Base-by-base conservation (phyloP, 1,140 invertebrate species). In the Zaprionus inermis region DNA sequence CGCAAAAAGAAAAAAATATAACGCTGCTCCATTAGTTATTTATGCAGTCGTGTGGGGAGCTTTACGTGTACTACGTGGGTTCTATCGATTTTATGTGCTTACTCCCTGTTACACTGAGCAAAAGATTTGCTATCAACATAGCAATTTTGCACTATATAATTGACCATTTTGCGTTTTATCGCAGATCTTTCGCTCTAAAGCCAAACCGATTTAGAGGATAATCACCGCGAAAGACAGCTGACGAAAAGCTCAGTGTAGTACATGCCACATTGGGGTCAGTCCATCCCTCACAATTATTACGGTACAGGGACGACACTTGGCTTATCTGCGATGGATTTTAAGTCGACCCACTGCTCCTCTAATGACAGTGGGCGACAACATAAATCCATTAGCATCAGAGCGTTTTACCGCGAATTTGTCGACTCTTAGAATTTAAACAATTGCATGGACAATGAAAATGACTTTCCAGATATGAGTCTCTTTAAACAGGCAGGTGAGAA, bases 361-460 rank as follows among this genome's bases (percentile, higher is more conserved):
- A 71, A 72, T 61, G 56, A 61, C 69, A n/a, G n/a, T 46, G 64
- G 56, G 38, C 3, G 5, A 76, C 73, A 76, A 76, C 69, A 76
- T 76, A 76, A 76, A 72, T 72, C 73, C 73, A 76, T 76, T 76
- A 76, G 60, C 55, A 72, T 32, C 60, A 60, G 68, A 56, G 56
- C 73, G 60, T 60, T 72, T 56, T 60, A 44, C 5, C 28, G 56
- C 55, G 55, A 65, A 16, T 28, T 52, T 36, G 30, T 41, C 46
- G 49, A 36, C 22, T 51, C 44, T 30, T 11, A 14, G 20, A 20
- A 64, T 75, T 75, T 72, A 64, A 73, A 60, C 49, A 74, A 73
- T 73, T 61, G 56, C 10, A 7, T 36, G 28, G 49, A 41, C 52
- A 72, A 54, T 67, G 11, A 28, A 59, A 65, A 60, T 59, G 36